Evolutionary conservation across 2,888 invertebrate genomes (phyloP), one percentile per base, ranked within the genome.

Genomic region (Agonopterix alstromeriana): DNA sequence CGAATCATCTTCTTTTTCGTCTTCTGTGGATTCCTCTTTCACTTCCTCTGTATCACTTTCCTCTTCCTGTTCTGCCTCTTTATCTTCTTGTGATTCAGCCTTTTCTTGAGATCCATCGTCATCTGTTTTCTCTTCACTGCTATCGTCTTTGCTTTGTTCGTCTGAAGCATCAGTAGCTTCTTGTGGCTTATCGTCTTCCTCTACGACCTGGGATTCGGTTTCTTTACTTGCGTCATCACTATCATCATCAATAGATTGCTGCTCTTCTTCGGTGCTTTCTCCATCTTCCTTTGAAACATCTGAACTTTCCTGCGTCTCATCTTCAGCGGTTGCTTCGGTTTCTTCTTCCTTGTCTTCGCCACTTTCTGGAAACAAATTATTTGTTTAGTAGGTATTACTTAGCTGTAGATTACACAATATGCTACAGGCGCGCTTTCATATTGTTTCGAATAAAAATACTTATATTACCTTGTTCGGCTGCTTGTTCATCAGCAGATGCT

Each of bases 91-190:
- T 53, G 84, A 80, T 59, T 80, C 84, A 65, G 77, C 75, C 64
- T 77, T 80, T 74, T 82, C 83, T 73, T 85, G 80, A 70, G 85
- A 84, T 70, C 77, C 76, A 64, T 83, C 82, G 55, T 80, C 85
- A 54, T 87, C 72, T 60, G 71, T 63, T 58, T 73, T 70, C 55
- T 73, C 70, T 41, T 51, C 41, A 27, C 47, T 47, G 27, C 41
- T 42, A 42, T 48, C 55, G 40, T 55, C 61, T 40, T 56, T 56
- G 49, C 58, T 62, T 50, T 61, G 60, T 56, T 77, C 75, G 48
- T 60, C 59, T 12, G 73, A 70, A 10, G 61, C 55, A 45, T 73
- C 70, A 42, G 55, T 48, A 52, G 50, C 57, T 61, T 80, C 80
- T 38, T 71, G 67, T 36, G 77, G 71, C 53, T 75, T 65, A 5